Evolutionary conservation across 92 coral and sea anemone genomes (phyloP).

Genomic region (Metridium senile): DNA sequence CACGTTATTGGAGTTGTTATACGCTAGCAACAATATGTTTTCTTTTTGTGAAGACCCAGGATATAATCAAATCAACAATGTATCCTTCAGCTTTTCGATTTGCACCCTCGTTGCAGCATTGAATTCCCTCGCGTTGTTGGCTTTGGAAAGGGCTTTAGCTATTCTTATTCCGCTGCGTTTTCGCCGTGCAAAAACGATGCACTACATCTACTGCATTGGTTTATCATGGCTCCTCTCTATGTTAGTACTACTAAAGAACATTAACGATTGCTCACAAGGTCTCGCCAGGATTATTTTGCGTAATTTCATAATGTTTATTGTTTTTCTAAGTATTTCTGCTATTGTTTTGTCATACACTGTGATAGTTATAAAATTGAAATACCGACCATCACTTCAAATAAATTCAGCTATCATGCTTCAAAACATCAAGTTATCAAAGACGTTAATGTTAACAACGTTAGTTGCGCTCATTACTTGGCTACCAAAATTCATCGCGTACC

Average conservation of each 20-base stretch:
- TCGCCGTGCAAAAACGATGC: constrained; percentile 3
- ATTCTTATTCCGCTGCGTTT: constrained; percentile 18
- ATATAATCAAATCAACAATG: not conserved
- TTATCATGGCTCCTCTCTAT: not conserved
- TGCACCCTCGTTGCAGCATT: constrained; percentile 9
- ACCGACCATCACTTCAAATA: not conserved
- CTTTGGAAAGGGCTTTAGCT: constrained; percentile 24
- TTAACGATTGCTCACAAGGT: not conserved
- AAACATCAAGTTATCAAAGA: constrained; percentile 14
- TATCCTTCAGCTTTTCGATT: constrained; percentile 2
- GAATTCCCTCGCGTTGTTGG: constrained; percentile 12
- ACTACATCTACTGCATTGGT: not conserved
- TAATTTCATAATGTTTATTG: not conserved
- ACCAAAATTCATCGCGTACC: not conserved
- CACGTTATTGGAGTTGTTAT: not conserved
- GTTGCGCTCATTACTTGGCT: constrained; percentile 14
- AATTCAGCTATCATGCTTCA: not conserved
- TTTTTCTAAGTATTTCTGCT: not conserved
- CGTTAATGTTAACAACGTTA: constrained; percentile 4
- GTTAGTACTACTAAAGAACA: not conserved
- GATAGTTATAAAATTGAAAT: not conserved
- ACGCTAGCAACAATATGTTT: not conserved
- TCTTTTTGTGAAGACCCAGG: not conserved
- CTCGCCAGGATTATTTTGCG: not conserved
- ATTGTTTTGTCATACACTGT: constrained; percentile 7